Evolutionary conservation across 2,113 vertebrate genomes (phyloP).

Genomic region (Strix aluco): DNA sequence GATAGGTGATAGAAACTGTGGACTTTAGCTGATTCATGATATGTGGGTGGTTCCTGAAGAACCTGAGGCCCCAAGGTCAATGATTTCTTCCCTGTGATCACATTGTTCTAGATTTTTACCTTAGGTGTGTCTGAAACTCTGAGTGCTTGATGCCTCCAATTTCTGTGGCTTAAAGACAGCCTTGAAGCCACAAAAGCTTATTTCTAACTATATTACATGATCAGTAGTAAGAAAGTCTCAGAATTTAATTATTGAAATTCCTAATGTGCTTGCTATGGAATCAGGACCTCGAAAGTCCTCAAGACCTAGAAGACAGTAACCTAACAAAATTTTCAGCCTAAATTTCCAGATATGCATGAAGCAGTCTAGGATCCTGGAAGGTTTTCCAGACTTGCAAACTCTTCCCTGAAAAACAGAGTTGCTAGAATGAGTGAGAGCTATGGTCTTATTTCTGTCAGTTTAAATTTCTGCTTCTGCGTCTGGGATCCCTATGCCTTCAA

Average conservation of each 20-base stretch:
- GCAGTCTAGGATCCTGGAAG: neutral
- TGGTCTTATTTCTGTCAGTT: neutral
- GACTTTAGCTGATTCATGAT: neutral
- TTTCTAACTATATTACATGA: neutral
- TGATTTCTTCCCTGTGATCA: neutral
- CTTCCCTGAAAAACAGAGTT: neutral
- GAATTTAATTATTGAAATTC: neutral
- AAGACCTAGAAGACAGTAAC: neutral
- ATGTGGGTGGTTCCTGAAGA: accelerated
- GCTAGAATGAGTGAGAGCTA: neutral
- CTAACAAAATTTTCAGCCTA: neutral
- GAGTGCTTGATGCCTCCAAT: neutral
- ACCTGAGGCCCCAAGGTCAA: neutral
- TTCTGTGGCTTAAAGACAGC: neutral
- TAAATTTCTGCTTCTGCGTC: neutral
- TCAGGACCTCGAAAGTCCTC: neutral
- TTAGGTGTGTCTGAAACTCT: neutral
- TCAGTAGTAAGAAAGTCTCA: neutral
- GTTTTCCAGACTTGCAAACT: neutral
- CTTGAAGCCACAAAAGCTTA: neutral
- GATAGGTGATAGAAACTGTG: neutral
- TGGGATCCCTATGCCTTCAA: neutral
- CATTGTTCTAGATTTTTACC: neutral
- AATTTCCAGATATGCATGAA: neutral
- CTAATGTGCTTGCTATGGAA: neutral